A percentile compares a stretch with the other conserved stretches of the same genome.
Evolutionary conservation across 2,888 invertebrate species (phyloP).

Genomic region (Stegophylla sp.): DNA sequence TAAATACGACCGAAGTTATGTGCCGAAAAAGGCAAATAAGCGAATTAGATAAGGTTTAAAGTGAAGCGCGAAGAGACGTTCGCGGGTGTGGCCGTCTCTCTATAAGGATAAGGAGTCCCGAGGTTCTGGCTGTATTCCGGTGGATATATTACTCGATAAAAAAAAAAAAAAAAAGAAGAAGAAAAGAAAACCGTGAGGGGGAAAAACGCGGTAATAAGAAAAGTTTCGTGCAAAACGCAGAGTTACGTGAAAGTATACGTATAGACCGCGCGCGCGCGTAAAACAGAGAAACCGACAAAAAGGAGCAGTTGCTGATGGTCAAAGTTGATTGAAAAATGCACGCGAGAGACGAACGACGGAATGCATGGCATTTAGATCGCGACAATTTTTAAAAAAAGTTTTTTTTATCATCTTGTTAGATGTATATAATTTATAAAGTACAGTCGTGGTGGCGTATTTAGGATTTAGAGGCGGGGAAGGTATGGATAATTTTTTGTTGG

Average conservation of each 20-base stretch:
- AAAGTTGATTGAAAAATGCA: conserved; percentile 17
- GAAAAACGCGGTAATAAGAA: not conserved
- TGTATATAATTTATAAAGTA: no score
- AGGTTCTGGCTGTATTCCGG: not conserved
- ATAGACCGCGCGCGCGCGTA: not conserved
- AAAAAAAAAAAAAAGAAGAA: not conserved
- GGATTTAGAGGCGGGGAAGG: no score
- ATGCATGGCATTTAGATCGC: not conserved
- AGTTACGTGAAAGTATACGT: not conserved
- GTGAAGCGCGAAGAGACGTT: no score
- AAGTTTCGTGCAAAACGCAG: not conserved
- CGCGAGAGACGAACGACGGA: not conserved
- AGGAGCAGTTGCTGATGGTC: not conserved
- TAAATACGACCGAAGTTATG: no score
- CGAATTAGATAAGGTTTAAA: no score
- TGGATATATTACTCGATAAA: not conserved
- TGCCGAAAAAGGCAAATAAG: no score
- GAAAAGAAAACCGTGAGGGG: not conserved
- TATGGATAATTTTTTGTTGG: no score
- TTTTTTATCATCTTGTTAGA: not conserved
- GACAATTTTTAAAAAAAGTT: conserved; percentile 7
- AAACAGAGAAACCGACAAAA: not conserved
- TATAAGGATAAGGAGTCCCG: no score
- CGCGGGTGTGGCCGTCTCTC: no score
- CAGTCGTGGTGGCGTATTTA: no score